Evolutionary conservation across 2,797 vertebrate genomes (phyloP).

Genomic region (Columba guinea): DNA sequence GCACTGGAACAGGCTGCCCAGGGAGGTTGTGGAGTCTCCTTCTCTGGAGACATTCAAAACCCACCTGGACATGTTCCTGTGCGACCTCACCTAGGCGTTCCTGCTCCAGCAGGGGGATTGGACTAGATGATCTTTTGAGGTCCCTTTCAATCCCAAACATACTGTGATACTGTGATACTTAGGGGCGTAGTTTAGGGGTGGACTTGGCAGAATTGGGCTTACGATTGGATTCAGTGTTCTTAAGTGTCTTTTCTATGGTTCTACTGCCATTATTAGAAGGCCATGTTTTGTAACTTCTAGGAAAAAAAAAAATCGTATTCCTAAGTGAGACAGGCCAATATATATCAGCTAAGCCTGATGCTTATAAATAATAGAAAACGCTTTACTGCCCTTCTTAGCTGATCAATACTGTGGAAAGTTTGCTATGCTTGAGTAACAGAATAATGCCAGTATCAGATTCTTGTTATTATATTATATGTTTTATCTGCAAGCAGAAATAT

Average conservation of each 20-base stretch:
- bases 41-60: too few species aligned
- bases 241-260: neutral
- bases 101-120: too few species aligned
- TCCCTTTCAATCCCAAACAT: too few species aligned
- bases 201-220: neutral
- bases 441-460: neutral
- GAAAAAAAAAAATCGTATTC: neutral
- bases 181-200: neutral
- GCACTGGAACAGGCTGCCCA: too few species aligned
- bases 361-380: neutral
- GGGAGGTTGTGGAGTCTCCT: too few species aligned
- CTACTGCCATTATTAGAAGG: neutral
- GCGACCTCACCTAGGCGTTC: too few species aligned
- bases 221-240: neutral
- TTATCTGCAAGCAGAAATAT: neutral
- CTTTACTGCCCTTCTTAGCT: neutral
- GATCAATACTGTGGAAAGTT: neutral
- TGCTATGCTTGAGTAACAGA: neutral
- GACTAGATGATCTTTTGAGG: too few species aligned
- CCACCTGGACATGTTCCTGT: too few species aligned
- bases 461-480: neutral
- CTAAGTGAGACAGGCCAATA: neutral
- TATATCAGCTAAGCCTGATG: neutral
- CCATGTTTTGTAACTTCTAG: accelerated
- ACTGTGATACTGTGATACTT: neutral